Evolutionary conservation across 2,888 invertebrate species (phyloP), one percentile per base, ranked within the genome.

Genomic region (Drosophila suboccidentalis): DNA sequence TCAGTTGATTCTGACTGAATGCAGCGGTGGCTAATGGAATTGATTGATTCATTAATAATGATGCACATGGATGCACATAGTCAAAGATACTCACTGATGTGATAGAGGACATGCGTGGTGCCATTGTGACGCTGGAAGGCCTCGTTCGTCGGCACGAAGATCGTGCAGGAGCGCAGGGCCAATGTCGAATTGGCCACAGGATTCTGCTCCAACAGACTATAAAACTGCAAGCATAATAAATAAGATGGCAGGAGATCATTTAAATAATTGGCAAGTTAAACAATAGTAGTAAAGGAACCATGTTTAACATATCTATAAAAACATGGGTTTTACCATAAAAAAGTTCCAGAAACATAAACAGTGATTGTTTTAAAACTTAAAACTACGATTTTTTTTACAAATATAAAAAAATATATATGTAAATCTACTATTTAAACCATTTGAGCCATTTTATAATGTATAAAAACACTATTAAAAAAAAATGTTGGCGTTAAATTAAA

Each of bases 71-170:
- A 4, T 61, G n/a, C n/a, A n/a, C 15, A 57, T 10, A 4, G 32
- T 19, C 1, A 10, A 1, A 36, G 15, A 41, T 47, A 95, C 96
- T 96, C 94, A 97, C 97, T 95, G 93, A 97, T 96, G 91, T 97
- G 97, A 90, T 97, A 97, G 19, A 96, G 94, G 19, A 97, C 95
- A 71, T 91, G 84, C 34, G 91, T 94, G 69, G 94, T 94, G 1
- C 94, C 94, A 71, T 93, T 94, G 92, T 95, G 95, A 71, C 95
- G 94, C 93, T 96, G 96, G 93, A 97, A 97, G 66, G 97, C 97
- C 79, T 95, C 94, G 93, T 98, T 97, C 75, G 96, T 97, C 10
- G 97, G 97, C 60, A 97, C 97, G 90, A 98, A 98, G 67, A 98
- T 94, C n/a, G 97, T 97, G 90, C 96, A 95, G 90, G 96, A 95